Base-by-base conservation (phyloP, 2,113 vertebrate genomes). In the Phasianus colchicus region DNA sequence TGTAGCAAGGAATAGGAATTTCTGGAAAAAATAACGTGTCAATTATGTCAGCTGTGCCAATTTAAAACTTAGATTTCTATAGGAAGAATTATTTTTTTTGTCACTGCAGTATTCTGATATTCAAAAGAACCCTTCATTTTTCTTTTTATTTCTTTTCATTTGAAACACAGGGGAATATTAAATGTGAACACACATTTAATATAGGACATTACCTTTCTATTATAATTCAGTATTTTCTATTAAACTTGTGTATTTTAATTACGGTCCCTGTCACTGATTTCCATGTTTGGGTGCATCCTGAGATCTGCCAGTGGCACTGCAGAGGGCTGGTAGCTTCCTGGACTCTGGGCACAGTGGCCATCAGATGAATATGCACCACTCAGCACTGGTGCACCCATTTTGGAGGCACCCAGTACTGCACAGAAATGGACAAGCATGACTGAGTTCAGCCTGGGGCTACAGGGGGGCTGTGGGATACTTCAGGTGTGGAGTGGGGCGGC, bases 231-330 rank as follows among this genome's bases (percentile, higher is more conserved):
- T 72, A 29, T 55, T 75, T 78, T 60, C 47, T 52, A 17, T 57
- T 65, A 52, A 64, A 88, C 58, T 88, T 52, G 29, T 79, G 0
- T 72, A 20, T 50, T 75, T 82, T 55, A 60, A 69, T 87, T 83
- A 52, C 61, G 63, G 73, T 6, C 8, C 9, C 17, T 30, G 11
- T 30, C 58, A 69, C 6, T 0, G 0, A 19, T 60, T 67, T 79
- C 72, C 73, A 61, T 74, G 63, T 82, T 89, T 89, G 66, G 55
- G 11, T 45, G 61, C 14, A 34, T 48, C 19, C 24, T 66, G 81
- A 45, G 42, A 47, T 55, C 61, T 69, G 45, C 43, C 36, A 45
- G 0, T 1, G 32, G 14, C 57, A 67, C 2, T 58, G 36, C 66
- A 69, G 63, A 34, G 34, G 17, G 43, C 25, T 29, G 29, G 29